These are phyloP conservation scores for Montipora foliosa DNA, from an alignment of 64 coral and sea anemone genomes.

Conservation along the genomic window DNA sequence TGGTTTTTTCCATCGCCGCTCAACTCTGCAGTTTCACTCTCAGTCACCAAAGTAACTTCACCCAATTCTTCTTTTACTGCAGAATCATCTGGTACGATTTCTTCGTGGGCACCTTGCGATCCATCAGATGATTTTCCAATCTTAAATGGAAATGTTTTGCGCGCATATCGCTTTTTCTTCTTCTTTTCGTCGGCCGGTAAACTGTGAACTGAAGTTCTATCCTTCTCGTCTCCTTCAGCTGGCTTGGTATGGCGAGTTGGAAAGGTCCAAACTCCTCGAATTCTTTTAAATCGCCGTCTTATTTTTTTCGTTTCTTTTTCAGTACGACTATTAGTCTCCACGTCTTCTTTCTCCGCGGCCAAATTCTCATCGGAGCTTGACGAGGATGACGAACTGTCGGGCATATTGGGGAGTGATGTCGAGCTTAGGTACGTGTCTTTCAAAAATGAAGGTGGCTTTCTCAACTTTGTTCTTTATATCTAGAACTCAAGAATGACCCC, in stretches of 20 bases:
- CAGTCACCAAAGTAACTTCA: too few relatives aligned
- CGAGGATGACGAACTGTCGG: neutral
- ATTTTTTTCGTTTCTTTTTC: neutral
- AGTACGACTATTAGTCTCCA: neutral
- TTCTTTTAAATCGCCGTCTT: neutral
- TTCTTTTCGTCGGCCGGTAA: neutral
- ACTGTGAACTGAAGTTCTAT: neutral
- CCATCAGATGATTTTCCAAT: neutral
- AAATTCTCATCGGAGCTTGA: neutral
- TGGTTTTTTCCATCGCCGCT: neutral
- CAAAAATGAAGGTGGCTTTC: neutral
- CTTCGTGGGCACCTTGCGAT: neutral
- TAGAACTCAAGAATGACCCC: neutral
- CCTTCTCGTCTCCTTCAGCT: neutral
- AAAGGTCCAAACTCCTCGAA: neutral
- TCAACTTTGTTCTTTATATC: slow-evolving; percentile 6
- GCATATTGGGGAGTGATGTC: neutral
- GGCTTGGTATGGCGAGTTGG: neutral
- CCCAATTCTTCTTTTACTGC: neutral
- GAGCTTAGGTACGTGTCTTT: neutral
- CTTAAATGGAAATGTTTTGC: neutral
- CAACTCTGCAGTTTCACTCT: neutral
- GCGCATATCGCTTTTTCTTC: neutral
- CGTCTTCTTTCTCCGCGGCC: neutral
- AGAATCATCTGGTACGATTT: neutral